Evolutionary conservation across 2,113 vertebrate species (phyloP).

Genomic region (Rana temporaria): DNA sequence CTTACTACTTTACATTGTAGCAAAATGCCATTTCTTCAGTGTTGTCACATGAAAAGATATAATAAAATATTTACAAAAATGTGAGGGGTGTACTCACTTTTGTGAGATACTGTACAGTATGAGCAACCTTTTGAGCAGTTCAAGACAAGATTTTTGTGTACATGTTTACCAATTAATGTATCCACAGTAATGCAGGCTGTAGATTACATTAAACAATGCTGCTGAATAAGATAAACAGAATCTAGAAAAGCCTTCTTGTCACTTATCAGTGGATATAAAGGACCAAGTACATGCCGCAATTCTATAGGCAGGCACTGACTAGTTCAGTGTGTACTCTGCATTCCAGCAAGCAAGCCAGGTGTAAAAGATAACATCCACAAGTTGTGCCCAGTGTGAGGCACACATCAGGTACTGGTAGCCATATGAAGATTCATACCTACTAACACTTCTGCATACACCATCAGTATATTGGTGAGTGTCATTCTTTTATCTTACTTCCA

Average conservation of each 20-base stretch:
- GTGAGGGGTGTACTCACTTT: too few relatives aligned
- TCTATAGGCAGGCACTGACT: constrained; percentile 38
- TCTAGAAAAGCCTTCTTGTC: neutral
- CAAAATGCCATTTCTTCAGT: too few relatives aligned
- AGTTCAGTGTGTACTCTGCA: constrained; percentile 13
- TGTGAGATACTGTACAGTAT: too few relatives aligned
- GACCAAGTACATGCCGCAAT: constrained; percentile 6
- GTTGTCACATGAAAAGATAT: too few relatives aligned
- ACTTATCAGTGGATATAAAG: constrained; percentile 13
- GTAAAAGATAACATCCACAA: constrained; percentile 15
- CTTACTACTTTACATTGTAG: too few relatives aligned
- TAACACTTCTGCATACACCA: too few relatives aligned
- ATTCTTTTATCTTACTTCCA: too few relatives aligned
- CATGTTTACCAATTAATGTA: neutral
- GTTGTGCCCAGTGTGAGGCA: neutral
- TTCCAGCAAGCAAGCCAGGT: constrained; percentile 42
- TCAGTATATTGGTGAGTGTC: too few relatives aligned
- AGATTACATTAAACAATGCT: neutral
- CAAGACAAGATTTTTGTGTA: neutral
- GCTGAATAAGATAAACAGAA: neutral
- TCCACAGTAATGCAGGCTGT: neutral
- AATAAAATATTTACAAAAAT: too few relatives aligned
- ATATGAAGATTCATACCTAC: too few relatives aligned
- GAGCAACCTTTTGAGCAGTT: neutral
- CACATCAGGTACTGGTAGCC: neutral